Evolutionary conservation across 2,888 invertebrate genomes (phyloP).

Genomic region (Agonopterix subpropinquella): DNA sequence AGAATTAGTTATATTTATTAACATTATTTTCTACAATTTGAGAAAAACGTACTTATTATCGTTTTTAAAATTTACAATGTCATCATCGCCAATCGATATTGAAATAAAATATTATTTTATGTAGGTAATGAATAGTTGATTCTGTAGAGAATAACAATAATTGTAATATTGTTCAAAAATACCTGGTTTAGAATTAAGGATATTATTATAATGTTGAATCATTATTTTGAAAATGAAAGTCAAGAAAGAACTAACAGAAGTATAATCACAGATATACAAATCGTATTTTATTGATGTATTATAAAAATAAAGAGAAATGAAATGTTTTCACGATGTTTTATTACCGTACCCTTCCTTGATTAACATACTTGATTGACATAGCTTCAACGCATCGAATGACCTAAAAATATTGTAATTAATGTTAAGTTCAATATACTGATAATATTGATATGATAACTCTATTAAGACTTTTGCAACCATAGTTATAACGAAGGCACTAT

Average conservation of each 20-base stretch:
- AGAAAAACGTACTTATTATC: not conserved
- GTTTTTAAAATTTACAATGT: no score
- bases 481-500: no score
- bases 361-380: no score
- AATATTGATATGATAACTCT: no score
- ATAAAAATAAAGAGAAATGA: constrained; percentile 34
- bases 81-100: not conserved
- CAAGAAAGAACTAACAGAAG: constrained; percentile 28
- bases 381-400: no score
- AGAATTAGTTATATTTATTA: constrained; percentile 1
- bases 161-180: no score
- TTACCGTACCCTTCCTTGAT: constrained; percentile 1
- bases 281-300: constrained; percentile 64
- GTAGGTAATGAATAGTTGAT: not conserved
- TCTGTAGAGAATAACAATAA: constrained; percentile 3
- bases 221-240: constrained; percentile 1
- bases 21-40: not conserved
- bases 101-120: not conserved
- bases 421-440: no score
- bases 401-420: no score
- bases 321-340: constrained; percentile 22
- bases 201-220: no score
- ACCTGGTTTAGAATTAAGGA: no score
- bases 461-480: no score
- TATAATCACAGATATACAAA: constrained; percentile 57